Evolutionary conservation across 2,113 vertebrate genomes (phyloP).

Genomic region (Amazona guildingii): DNA sequence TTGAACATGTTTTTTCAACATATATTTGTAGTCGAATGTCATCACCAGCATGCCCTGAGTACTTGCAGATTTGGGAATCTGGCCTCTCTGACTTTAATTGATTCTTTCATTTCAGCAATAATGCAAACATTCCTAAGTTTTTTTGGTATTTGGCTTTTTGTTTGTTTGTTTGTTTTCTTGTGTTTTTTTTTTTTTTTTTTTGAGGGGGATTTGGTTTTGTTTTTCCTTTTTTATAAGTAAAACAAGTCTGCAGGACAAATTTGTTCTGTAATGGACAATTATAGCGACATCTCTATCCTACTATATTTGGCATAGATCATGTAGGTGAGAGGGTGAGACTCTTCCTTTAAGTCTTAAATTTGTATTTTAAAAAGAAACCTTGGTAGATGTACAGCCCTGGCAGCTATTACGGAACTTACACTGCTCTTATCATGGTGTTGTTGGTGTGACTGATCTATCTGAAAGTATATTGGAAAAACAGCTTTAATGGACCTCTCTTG

Average conservation of each 20-base stretch:
- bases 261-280: background rate
- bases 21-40: background rate
- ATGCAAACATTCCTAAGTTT: background rate
- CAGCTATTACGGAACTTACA: background rate
- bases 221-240: background rate
- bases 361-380: background rate
- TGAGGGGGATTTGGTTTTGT: background rate
- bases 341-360: background rate
- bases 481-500: background rate
- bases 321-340: background rate
- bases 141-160: background rate
- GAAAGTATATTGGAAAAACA: background rate
- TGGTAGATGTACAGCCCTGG: background rate
- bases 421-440: background rate
- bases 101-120: background rate
- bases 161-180: background rate
- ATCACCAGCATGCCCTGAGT: background rate
- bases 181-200: background rate
- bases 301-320: background rate
- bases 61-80: background rate
- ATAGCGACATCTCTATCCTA: background rate
- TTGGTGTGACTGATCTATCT: background rate
- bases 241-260: background rate
- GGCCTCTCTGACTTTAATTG: background rate
- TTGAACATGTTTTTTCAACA: background rate